A percentile compares a stretch with the other conserved stretches of the same genome.
These are phyloP conservation scores for Gallinago undulata DNA, from an alignment of 2,113 vertebrate species.

Conservation along the genomic window DNA sequence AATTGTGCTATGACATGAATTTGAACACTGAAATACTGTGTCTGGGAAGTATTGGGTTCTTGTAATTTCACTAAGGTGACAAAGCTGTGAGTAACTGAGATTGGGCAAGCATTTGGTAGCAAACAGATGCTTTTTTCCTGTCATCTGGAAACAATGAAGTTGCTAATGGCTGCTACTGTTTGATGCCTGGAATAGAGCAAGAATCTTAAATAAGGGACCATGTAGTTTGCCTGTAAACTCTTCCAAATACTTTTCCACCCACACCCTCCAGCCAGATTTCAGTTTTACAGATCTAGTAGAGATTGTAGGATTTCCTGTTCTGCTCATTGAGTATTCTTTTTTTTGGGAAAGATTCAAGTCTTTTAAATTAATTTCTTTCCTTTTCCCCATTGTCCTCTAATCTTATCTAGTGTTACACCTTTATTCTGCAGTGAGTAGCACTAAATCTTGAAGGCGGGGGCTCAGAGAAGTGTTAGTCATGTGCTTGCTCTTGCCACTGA, in stretches of 20 bases:
- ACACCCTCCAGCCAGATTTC: neutral
- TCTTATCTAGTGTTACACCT: neutral
- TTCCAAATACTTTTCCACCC: slow-evolving; percentile 20
- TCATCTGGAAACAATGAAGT: slow-evolving; percentile 14
- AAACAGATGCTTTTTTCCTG: neutral
- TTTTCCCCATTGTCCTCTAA: neutral
- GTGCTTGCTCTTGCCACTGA: neutral
- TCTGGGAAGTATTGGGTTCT: neutral
- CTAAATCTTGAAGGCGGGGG: neutral
- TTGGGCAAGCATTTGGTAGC: neutral
- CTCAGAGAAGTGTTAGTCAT: neutral
- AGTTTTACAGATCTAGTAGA: neutral
- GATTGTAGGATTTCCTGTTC: slow-evolving; percentile 2
- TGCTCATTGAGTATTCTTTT: neutral
- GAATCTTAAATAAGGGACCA: neutral
- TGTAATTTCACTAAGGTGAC: neutral
- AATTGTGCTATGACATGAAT: neutral
- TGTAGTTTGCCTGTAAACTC: neutral
- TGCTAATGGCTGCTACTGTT: slow-evolving; percentile 1
- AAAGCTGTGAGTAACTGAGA: neutral
- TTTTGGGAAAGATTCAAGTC: neutral
- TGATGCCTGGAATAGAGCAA: slow-evolving; percentile 3
- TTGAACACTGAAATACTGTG: neutral
- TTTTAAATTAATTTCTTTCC: slow-evolving; percentile 3
- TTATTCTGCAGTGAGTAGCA: neutral